Percentiles rank a stretch among this genome's conserved stretches.
Conservation (phyloP, 2,797 vertebrate genomes). For the Macropus fuliginosus region DNA sequence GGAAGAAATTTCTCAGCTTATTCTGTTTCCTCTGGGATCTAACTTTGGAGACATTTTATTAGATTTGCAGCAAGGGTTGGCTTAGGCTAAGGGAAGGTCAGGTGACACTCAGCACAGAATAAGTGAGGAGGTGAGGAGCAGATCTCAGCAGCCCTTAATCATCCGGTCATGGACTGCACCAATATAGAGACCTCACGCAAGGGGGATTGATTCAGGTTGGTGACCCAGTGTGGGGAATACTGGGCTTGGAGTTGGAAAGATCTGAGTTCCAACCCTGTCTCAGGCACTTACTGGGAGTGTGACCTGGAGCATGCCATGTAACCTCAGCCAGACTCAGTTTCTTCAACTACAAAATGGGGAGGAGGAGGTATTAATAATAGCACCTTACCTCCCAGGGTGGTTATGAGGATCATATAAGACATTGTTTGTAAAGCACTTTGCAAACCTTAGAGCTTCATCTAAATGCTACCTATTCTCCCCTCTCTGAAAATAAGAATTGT, state of each 20-base stretch:
- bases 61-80: background rate
- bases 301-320: background rate
- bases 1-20: constrained; percentile 13
- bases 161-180: background rate
- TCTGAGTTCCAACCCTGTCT: no score
- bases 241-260: background rate
- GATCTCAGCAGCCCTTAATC: no score
- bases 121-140: no score
- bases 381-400: background rate
- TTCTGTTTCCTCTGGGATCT: constrained; percentile 44
- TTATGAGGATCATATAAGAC: background rate
- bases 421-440: background rate
- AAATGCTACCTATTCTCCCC: background rate
- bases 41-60: constrained; percentile 3
- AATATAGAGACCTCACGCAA: background rate
- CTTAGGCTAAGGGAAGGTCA: background rate
- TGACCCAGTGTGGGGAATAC: background rate
- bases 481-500: background rate
- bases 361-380: background rate
- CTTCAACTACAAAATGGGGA: background rate
- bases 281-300: background rate
- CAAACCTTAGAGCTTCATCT: background rate
- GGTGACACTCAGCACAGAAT: no score
- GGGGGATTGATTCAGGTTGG: background rate
- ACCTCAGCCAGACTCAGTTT: background rate